phyloP scores from a whole-genome alignment of 2,888 invertebrate species.

The Drosophila mulleri region DNA sequence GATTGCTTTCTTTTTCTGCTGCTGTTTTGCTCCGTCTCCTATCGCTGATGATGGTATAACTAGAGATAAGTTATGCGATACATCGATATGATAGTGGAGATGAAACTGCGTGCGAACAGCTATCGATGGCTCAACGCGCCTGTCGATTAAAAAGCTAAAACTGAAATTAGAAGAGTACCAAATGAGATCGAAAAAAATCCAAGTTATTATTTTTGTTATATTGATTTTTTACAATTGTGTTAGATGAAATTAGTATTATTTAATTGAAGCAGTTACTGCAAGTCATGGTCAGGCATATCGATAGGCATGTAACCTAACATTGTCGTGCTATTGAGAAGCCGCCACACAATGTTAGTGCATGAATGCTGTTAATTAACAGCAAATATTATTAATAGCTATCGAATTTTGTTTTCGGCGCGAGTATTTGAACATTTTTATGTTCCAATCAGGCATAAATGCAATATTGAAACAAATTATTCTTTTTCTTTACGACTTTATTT shows the following conservation, averaged over 20 bases:
- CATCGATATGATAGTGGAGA: slow-evolving; percentile 24
- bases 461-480: slow-evolving; percentile 7
- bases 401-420: background rate
- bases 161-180: background rate
- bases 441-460: background rate
- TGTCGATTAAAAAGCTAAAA: background rate
- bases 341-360: background rate
- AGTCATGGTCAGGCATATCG: background rate
- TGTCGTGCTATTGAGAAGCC: background rate
- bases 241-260: background rate
- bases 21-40: slow-evolving; percentile 58
- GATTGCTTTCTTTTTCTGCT: slow-evolving; percentile 61
- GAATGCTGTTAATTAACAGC: background rate
- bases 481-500: slow-evolving; percentile 77
- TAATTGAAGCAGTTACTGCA: background rate
- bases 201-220: no score
- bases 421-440: no score
- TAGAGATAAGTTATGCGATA: slow-evolving; percentile 16
- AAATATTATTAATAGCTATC: background rate
- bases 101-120: background rate
- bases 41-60: slow-evolving; percentile 44
- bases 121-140: slow-evolving; percentile 19
- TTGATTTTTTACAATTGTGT: background rate
- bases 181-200: background rate
- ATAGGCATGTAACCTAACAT: background rate